Evolutionary conservation across 2,797 vertebrate species (phyloP), one percentile per base, ranked within the genome.

Genomic region (Chelonia mydas): DNA sequence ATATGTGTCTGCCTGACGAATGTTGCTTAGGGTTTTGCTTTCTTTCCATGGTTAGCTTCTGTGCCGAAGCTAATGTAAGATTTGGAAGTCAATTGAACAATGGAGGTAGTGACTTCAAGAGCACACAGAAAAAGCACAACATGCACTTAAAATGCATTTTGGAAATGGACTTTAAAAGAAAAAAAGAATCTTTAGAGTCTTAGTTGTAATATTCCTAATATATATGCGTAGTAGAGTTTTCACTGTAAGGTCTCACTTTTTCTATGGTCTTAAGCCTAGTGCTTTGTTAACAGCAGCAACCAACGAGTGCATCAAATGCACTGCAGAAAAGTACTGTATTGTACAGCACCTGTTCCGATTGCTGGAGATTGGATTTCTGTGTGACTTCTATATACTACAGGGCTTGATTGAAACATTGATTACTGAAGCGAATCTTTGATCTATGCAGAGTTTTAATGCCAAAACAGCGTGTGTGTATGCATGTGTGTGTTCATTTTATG

Each of bases 111-210:
- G 89, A 87, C 92, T 88, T 92, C 90, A 91, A 96, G 94, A 98
- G 97, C 96, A 97, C 97, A 97, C 88, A 82, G 83, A 91, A 95
- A 97, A 98, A 98, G 98, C 98, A 98, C 97, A 98, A 97, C 92
- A 96, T 95, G 95, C 93, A 98, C 96, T 96, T 97, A 91, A 98
- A 97, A 97, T 97, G 96, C 96, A 97, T 92, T 97, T 97, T 3
- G 83, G 94, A 96, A 97, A 97, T 72, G 76, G 88, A 97, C 88
- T 96, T 97, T 87, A 72, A 83, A 87, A 81, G 31, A 91, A 95
- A 95, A 83, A 57, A 92, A 93, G 86, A 95, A 94, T 95, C 83
- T 84, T 82, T 86, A 84, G 90, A 92, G 83, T 98, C 92, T 97
- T 97, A 96, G 93, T 93, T 97, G 90, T 78, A 88, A 51, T 96